Base-by-base conservation (phyloP, 1,140 invertebrate genomes). In the Lethrus apterus region DNA sequence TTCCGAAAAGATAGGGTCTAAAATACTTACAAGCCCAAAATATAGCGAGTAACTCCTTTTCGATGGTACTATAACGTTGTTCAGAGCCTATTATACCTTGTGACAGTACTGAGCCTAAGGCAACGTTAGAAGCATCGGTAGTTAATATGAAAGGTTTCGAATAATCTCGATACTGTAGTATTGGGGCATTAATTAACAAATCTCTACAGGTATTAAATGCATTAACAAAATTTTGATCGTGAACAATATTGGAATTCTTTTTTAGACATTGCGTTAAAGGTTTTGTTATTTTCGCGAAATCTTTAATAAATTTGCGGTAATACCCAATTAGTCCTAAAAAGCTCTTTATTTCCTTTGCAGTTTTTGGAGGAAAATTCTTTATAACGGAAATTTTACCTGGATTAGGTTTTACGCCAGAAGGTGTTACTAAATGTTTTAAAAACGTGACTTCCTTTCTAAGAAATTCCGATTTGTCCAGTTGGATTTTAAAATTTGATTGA, bases 71-170 rank as follows among this genome's bases (percentile, higher is more conserved):
- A 21, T 40, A 38, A 23, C 46, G 31, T 9, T 11, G 20, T 46
- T 50, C 35, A 4, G 42, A 14, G 24, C 57, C 57, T 21, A 56
- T 38, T 11, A 26, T 4, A n/a, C 54, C 48, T 49, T 67, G 60
- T 5, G 54, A 59, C 34, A 57, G 48, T 17, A 60, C 58, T 1
- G 62, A 57, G 3, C 58, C 64, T 7, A 63, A 31, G 2, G 61
- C 58, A 14, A 50, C 38, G 34, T 62, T 50, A 17, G 43, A 52
- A 0, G 62, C 67, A 29, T 69, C 65, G 3, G 57, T 59, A 10
- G 57, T 58, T 20, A 66, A 41, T 8, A 52, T 52, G 36, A 63
- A 66, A 44, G 17, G 33, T 55, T 61, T 57, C 1, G 17, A 13
- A 48, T 63, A 63, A 41, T 67, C 56, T 1, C 59, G 65, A 29